A percentile compares a stretch with the other conserved stretches of the same genome.
Conservation (phyloP, 2,888 invertebrate species). For the Agonum fuliginosum region DNA sequence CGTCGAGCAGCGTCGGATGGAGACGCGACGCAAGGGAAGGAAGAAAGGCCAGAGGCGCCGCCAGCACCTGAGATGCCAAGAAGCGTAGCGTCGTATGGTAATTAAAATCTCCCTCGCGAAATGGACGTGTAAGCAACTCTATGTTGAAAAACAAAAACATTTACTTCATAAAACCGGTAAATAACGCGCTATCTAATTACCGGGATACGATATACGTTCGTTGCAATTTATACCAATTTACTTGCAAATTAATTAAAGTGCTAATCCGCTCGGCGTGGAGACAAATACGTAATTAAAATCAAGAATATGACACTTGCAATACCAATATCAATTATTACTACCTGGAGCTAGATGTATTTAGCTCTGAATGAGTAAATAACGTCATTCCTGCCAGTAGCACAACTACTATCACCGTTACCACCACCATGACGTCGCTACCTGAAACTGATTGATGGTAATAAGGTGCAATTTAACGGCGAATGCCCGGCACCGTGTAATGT, state of each 20-base stretch:
- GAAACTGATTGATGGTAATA: slow-evolving; percentile 58
- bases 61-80: slow-evolving; percentile 45
- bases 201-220: slow-evolving; percentile 4
- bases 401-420: too few relatives aligned
- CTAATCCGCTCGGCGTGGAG: slow-evolving; percentile 1
- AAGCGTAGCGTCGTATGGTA: slow-evolving; percentile 40
- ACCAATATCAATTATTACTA: background rate
- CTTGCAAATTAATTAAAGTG: slow-evolving; percentile 21
- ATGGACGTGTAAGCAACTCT: slow-evolving; percentile 23
- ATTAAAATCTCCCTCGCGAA: slow-evolving; percentile 51
- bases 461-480: slow-evolving; percentile 58
- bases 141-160: slow-evolving; percentile 49
- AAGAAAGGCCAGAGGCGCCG: background rate
- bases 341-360: too few relatives aligned
- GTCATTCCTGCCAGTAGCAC: too few relatives aligned
- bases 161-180: slow-evolving; percentile 32
- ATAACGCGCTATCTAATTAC: slow-evolving; percentile 33
- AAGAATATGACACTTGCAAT: background rate
- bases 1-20: too few relatives aligned
- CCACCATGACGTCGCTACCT: slow-evolving; percentile 26
- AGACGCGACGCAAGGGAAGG: too few relatives aligned
- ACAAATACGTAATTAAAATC: slow-evolving; percentile 43
- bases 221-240: slow-evolving; percentile 38
- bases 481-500: slow-evolving; percentile 52
- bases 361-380: too few relatives aligned